Conservation (phyloP, 2,113 vertebrate genomes). For the Pterocles orientalis region DNA sequence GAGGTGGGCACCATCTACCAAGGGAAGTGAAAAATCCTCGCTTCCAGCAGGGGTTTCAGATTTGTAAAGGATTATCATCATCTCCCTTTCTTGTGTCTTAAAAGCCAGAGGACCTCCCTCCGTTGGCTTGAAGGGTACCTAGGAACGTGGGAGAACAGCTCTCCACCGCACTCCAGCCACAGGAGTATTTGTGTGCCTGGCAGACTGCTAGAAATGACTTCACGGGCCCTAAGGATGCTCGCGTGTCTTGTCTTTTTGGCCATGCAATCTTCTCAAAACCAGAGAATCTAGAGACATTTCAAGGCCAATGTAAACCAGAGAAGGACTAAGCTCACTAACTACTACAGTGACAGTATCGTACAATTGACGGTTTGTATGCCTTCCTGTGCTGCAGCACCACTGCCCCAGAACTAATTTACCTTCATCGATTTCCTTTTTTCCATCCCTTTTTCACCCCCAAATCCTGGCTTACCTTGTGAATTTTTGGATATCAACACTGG, state of each 20-base stretch:
- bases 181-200: not conserved
- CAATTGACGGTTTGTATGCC: not conserved
- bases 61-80: not conserved
- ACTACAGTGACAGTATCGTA: not conserved
- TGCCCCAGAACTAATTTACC: not conserved
- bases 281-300: not conserved
- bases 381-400: not conserved
- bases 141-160: not conserved
- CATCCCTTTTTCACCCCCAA: not conserved
- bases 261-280: not conserved
- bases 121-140: not conserved
- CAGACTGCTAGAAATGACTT: not conserved
- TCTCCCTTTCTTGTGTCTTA: not conserved
- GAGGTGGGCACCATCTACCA: not conserved
- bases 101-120: not conserved
- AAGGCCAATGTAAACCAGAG: not conserved
- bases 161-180: not conserved
- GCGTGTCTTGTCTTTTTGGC: not conserved
- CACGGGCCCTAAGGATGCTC: not conserved
- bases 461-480: conserved; percentile 92
- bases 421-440: not conserved
- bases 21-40: not conserved
- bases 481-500: conserved; percentile 98
- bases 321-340: not conserved
- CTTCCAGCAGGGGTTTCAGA: not conserved